Percentiles rank a stretch among this genome's conserved stretches.
These are phyloP conservation scores for Cynoglossus semilaevis DNA, from an alignment of 2,113 vertebrate species.

Conservation along the genomic window DNA sequence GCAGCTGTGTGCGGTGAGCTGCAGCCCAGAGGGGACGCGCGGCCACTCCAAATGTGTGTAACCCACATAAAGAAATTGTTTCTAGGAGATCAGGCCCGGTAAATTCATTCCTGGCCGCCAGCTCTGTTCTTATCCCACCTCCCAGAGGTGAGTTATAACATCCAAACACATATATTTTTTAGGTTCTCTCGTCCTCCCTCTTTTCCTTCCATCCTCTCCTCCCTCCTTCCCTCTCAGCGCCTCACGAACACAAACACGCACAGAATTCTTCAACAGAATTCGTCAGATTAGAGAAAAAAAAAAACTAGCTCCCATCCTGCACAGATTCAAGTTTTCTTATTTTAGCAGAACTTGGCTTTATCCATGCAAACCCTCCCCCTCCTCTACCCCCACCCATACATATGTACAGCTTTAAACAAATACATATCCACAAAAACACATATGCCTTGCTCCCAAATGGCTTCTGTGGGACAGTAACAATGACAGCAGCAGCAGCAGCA, in stretches of 20 bases:
- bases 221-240: background rate
- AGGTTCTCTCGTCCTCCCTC: slow-evolving; percentile 11
- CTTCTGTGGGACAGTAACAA: slow-evolving; percentile 49
- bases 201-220: slow-evolving; percentile 1
- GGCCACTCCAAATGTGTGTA: slow-evolving; percentile 72
- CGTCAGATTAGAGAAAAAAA: background rate
- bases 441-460: slow-evolving; percentile 40
- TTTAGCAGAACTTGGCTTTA: slow-evolving; percentile 9
- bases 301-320: background rate
- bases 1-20: slow-evolving; percentile 54
- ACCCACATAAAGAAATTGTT: slow-evolving; percentile 74
- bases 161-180: slow-evolving; percentile 62
- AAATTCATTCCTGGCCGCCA: slow-evolving; percentile 68
- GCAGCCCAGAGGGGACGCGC: slow-evolving; percentile 45
- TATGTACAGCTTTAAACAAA: too few relatives aligned
- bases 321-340: slow-evolving; percentile 5
- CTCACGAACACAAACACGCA: slow-evolving; percentile 2
- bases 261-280: slow-evolving; percentile 4
- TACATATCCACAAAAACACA: slow-evolving; percentile 3
- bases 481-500: slow-evolving; percentile 50
- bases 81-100: slow-evolving; percentile 63
- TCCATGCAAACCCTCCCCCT: too few relatives aligned
- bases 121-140: slow-evolving; percentile 63
- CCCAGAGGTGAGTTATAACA: slow-evolving; percentile 67
- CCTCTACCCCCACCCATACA: too few relatives aligned